Percentiles rank a stretch among this genome's conserved stretches.
Conservation (phyloP, 2,113 vertebrate genomes). For the Crypturellus undulatus region DNA sequence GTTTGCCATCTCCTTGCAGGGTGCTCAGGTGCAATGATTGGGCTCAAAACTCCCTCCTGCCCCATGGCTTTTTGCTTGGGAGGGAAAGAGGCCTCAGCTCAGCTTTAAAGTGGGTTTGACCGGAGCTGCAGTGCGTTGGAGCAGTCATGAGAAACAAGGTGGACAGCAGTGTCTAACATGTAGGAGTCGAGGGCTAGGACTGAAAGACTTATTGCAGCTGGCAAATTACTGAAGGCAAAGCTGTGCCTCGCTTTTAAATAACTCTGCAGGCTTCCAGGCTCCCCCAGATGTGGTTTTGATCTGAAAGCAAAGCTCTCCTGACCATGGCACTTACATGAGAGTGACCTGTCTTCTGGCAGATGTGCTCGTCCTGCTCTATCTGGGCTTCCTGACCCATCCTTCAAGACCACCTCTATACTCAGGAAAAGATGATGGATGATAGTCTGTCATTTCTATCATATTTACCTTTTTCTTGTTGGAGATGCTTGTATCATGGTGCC, state of each 20-base stretch:
- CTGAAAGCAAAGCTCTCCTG: not conserved
- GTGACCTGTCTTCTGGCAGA: not conserved
- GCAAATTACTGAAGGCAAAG: not conserved
- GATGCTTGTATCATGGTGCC: not conserved
- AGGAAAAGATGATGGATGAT: accelerated
- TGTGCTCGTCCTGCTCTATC: not conserved
- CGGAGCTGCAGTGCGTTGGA: not conserved
- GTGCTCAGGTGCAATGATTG: accelerated
- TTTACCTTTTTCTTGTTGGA: not conserved
- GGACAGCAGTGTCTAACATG: not conserved
- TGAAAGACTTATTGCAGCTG: not conserved
- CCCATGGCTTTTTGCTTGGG: not conserved
- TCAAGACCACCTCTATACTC: accelerated
- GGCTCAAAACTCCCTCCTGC: not conserved
- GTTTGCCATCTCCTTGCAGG: not conserved
- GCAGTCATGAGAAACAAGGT: not conserved
- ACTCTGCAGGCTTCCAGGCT: not conserved
- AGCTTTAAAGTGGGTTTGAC: not conserved
- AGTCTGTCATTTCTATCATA: not conserved
- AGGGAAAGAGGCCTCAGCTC: not conserved
- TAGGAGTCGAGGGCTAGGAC: not conserved
- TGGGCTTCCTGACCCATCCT: not conserved
- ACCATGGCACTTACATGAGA: not conserved
- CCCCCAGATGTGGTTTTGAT: not conserved
- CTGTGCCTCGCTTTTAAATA: not conserved